These are phyloP conservation scores for Zapus hudsonius DNA, from an alignment of 2,113 vertebrate genomes.

Conservation along the genomic window DNA sequence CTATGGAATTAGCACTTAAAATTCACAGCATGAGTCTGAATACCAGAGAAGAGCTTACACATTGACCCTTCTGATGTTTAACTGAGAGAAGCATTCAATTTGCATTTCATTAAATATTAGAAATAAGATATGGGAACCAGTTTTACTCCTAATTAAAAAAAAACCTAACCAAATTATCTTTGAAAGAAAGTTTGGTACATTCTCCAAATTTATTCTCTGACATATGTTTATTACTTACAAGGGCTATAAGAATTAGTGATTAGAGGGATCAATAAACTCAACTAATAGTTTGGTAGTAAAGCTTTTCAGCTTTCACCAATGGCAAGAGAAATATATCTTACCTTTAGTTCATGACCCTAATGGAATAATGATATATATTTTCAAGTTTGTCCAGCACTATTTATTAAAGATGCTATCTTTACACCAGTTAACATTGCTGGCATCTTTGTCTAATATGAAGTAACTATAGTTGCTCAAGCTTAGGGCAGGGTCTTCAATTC, in stretches of 20 bases:
- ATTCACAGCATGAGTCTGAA: constrained; percentile 66
- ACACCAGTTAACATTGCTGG: no score
- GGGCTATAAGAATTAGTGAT: not conserved
- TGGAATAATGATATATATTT: not conserved
- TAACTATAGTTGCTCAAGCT: no score
- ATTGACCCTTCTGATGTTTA: constrained; percentile 60
- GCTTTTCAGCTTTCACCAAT: constrained; percentile 2
- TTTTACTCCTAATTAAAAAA: constrained; percentile 30
- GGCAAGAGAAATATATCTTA: not conserved
- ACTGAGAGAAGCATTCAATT: constrained; percentile 69
- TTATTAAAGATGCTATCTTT: no score
- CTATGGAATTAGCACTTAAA: constrained; percentile 66
- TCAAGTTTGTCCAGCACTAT: no score
- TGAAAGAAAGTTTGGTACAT: not conserved
- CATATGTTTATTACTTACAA: constrained; percentile 46
- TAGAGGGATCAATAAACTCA: not conserved
- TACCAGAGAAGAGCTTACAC: constrained; percentile 64
- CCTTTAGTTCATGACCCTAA: not conserved
- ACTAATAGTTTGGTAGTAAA: constrained; percentile 26
- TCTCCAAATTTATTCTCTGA: constrained; percentile 31
- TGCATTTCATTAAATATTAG: constrained; percentile 68
- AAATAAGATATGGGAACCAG: not conserved
- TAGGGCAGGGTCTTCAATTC: no score
- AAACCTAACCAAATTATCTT: constrained; percentile 20
- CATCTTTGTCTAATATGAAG: no score